Percentiles rank a stretch among this genome's conserved stretches.
phyloP scores from a whole-genome alignment of 2,113 vertebrate species.

The Panthera uncia region DNA sequence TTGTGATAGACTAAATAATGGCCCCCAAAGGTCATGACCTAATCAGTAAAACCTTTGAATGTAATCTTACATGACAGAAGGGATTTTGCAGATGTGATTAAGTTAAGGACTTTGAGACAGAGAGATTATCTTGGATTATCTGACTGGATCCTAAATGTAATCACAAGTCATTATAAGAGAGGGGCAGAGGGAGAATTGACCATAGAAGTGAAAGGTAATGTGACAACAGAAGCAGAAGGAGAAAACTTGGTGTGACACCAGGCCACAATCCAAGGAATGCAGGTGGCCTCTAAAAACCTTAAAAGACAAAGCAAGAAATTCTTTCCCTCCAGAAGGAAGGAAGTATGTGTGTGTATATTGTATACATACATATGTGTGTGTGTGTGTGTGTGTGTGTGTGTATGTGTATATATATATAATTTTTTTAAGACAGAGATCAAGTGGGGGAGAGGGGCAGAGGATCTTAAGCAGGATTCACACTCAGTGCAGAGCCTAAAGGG shows the following conservation, averaged over 20 bases:
- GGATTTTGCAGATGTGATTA: not conserved
- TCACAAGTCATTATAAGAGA: not conserved
- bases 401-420: too few species aligned
- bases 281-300: not conserved
- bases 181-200: not conserved
- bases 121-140: not conserved
- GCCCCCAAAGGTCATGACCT: not conserved
- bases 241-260: not conserved
- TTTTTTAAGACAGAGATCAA: too few species aligned
- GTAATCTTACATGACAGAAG: not conserved
- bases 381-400: too few species aligned
- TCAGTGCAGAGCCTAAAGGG: too few species aligned
- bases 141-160: not conserved
- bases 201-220: not conserved
- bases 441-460: too few species aligned
- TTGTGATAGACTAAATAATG: not conserved
- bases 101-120: not conserved
- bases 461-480: too few species aligned
- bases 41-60: not conserved
- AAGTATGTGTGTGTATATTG: too few species aligned
- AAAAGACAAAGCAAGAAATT: not conserved
- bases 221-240: not conserved
- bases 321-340: not conserved
- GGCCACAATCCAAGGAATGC: not conserved
- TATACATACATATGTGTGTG: too few species aligned